These are phyloP conservation scores for Dendropsophus ebraccatus DNA, from an alignment of 2,113 vertebrate genomes.

Conservation along the genomic window DNA sequence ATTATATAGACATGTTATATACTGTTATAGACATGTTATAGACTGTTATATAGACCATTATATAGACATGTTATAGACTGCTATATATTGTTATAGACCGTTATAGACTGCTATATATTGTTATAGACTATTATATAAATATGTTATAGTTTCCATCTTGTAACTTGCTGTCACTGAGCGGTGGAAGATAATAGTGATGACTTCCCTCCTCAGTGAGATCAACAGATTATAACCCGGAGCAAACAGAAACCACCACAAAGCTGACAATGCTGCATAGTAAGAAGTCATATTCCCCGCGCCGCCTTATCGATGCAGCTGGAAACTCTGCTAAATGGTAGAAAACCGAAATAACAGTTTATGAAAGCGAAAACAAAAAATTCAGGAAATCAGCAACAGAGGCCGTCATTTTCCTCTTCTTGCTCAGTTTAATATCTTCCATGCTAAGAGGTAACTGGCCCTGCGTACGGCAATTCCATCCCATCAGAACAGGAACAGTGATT, in stretches of 20 bases:
- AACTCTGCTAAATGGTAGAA: neutral
- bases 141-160: neutral
- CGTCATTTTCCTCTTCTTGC: no score
- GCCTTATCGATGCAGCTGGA: constrained; percentile 21
- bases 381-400: no score
- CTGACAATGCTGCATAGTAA: neutral
- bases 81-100: no score
- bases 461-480: no score
- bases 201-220: neutral
- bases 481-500: no score
- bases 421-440: no score
- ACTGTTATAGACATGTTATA: no score
- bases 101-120: no score
- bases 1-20: no score
- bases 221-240: neutral
- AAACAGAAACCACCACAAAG: constrained; percentile 23
- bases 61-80: no score
- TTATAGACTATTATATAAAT: neutral
- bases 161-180: neutral
- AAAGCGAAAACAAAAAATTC: neutral
- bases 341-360: neutral
- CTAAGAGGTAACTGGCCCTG: no score
- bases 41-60: no score
- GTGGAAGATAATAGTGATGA: constrained; percentile 10
- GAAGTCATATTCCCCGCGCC: neutral